Base-by-base conservation (phyloP, 2,113 vertebrate genomes). In the Aix galericulata region DNA sequence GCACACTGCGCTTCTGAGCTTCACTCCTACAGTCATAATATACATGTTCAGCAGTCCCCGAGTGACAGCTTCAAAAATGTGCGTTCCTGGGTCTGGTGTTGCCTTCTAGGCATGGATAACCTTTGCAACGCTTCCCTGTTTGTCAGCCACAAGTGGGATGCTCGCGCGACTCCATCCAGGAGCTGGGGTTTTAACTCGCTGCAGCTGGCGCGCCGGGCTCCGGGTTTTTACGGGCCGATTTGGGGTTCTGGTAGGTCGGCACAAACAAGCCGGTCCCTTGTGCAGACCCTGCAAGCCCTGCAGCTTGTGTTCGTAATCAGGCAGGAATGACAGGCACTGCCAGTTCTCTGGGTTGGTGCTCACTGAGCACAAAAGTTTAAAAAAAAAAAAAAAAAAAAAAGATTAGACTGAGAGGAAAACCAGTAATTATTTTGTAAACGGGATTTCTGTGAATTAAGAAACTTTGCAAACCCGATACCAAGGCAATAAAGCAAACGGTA, bases 21-120 rank as follows among this genome's bases (percentile, higher is more conserved):
- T 91, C 66, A 83, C 25, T 46, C 58, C 62, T 94, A 82, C 50
- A 81, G 88, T 89, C 63, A 36, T 77, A 83, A 82, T 59, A 46
- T 7, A 60, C 31, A 21, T 42, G 89, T 77, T 94, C 58, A 91
- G 52, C 68, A 60, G 53, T 82, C 75, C n/a, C 79, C n/a, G 17
- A 48, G 15, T 0, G 13, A 95, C 52, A 48, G 60, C 81, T 94
- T 90, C 42, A 91, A 36, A 93, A 92, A 74, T 34, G 38, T 1
- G 32, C 71, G 31, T 82, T 82, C 85, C 36, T 63, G 56, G 72
- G 44, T 69, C 66, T 95, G 38, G 15, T 50, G 55, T 62, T 91
- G 88, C 58, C 80, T 96, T 95, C n/a, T 6, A 96, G 86, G 82
- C 63, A 77, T 27, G 67, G 59, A 94, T 84, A 94, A 93, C 59